Evolutionary conservation across 2,888 invertebrate genomes (phyloP), one percentile per base, ranked within the genome.

Genomic region (Scaptomyza flava): DNA sequence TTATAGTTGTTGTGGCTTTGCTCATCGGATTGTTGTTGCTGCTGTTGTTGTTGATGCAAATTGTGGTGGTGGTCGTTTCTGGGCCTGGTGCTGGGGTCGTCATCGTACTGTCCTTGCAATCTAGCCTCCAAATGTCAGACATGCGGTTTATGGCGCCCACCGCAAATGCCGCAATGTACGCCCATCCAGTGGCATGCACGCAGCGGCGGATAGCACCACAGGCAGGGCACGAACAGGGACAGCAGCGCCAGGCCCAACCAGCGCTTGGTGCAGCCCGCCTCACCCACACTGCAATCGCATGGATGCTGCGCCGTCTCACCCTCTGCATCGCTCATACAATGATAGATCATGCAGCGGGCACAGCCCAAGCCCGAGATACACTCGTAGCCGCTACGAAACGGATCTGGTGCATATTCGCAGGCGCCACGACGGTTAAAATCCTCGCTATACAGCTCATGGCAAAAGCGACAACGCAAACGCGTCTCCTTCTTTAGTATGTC

Each of bases 191-290:
- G 98, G 89, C 96, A 95, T 83, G 96, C 95, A 85, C 95, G 95
- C 73, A 98, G 93, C 66, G 98, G 97, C 86, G 96, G 95, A 93
- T 98, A 98, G 93, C 97, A 96, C 94, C 98, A 98, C 87, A 99
- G 93, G 92, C 98, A 98, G 79, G 98, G 98, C 89, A 98, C 96
- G 82, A 98, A 93, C 75, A 98, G 92, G 66, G 97, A 96, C 58
- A 98, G 94, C 69, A 98, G 93, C 31, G 97, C 95, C 79, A 98
- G 93, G 62, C 97, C 96, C 76, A 96, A 91, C 98, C 98, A 98
- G 50, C 97, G 94, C 84, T 96, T 96, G 60, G 95, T 93, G 92
- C 96, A 96, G 66, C 94, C 94, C 68, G 94, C 94, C 90, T 95
- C 95, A n/a, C 93, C 93, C 33, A 93, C 92, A 51, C 64, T 87